Percentiles rank a stretch among this genome's conserved stretches.
These are phyloP conservation scores for Conchocele bisecta DNA, from an alignment of 2,888 invertebrate genomes.

Conservation along the genomic window DNA sequence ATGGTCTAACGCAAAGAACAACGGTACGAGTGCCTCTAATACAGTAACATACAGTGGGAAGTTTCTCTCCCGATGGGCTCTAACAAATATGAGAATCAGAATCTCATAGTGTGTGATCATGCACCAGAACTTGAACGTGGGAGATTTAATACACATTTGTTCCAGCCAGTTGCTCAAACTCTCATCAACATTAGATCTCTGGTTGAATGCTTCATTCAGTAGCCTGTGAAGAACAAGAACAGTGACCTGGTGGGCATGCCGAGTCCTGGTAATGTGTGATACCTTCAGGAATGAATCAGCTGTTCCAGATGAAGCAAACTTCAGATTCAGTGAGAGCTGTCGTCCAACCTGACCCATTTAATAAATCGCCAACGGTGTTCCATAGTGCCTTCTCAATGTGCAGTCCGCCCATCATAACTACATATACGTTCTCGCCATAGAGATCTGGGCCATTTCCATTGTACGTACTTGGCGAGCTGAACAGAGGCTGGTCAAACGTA, in stretches of 20 bases:
- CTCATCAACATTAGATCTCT: too few species aligned
- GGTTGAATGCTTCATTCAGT: too few species aligned
- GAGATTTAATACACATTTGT: background rate
- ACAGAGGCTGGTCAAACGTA: slow-evolving; percentile 6
- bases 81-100: background rate
- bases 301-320: slow-evolving; percentile 35
- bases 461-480: background rate
- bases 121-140: background rate
- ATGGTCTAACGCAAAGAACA: background rate
- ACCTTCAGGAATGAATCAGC: slow-evolving; percentile 61
- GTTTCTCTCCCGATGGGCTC: background rate
- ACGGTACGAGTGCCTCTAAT: background rate
- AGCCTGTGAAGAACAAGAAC: slow-evolving; percentile 49
- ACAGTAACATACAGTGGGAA: background rate
- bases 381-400: background rate
- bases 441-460: background rate
- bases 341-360: slow-evolving; percentile 26
- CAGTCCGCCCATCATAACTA: background rate
- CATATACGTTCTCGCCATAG: background rate
- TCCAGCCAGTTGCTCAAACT: too few species aligned
- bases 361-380: slow-evolving; percentile 16
- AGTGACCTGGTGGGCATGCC: slow-evolving; percentile 53
- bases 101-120: background rate
- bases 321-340: slow-evolving; percentile 48
- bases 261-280: slow-evolving; percentile 54